Percentiles rank a stretch among this genome's conserved stretches.
phyloP scores from a whole-genome alignment of 1,140 invertebrate genomes.

The Nephila pilipes region DNA sequence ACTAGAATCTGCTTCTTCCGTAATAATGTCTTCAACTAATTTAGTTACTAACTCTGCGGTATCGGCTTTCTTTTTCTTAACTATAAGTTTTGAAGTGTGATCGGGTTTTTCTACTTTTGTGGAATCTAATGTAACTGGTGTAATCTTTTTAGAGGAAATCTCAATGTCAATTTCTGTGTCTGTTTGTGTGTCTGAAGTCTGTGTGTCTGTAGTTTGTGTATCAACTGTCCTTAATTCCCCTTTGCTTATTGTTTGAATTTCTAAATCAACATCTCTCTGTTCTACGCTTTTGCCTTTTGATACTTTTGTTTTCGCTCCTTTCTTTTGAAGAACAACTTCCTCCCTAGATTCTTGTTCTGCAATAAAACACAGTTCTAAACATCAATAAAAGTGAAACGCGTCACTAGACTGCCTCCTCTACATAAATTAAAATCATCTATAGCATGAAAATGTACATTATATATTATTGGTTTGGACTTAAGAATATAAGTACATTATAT shows the following conservation, averaged over 20 bases:
- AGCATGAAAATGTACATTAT: background rate
- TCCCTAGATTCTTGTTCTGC: slow-evolving; percentile 44
- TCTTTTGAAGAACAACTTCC: slow-evolving; percentile 34
- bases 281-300: slow-evolving; percentile 50
- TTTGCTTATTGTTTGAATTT: background rate
- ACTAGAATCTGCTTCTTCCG: background rate
- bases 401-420: slow-evolving; percentile 63
- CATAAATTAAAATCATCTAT: background rate
- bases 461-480: too few species aligned
- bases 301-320: slow-evolving; percentile 34
- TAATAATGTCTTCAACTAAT: slow-evolving; percentile 33
- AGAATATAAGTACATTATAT: too few species aligned
- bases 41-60: slow-evolving; percentile 43
- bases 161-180: slow-evolving; percentile 64
- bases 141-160: slow-evolving; percentile 25
- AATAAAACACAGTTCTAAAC: slow-evolving; percentile 45
- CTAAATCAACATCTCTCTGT: slow-evolving; percentile 24
- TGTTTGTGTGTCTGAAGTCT: background rate
- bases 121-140: slow-evolving; percentile 28
- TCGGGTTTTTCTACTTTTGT: slow-evolving; percentile 64
- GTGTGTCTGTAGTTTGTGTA: slow-evolving; percentile 45
- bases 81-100: background rate
- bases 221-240: slow-evolving; percentile 46
- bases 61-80: slow-evolving; percentile 26
- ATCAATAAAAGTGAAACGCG: slow-evolving; percentile 49